Evolutionary conservation across 2,797 vertebrate species (phyloP).

Genomic region (Centropyge bicolor): DNA sequence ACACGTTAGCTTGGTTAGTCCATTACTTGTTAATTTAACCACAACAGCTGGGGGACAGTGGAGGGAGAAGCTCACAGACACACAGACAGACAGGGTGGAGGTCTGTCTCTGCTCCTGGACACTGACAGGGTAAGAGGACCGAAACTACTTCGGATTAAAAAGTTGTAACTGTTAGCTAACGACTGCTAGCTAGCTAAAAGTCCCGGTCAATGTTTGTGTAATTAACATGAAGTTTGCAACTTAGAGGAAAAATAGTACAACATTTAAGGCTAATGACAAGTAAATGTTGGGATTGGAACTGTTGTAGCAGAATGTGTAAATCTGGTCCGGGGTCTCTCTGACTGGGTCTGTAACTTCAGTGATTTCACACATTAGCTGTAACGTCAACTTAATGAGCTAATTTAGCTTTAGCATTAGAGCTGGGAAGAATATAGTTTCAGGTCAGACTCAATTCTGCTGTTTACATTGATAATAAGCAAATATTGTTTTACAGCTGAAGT

Average conservation of each 20-base stretch:
- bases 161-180: slow-evolving; percentile 44
- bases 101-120: slow-evolving; percentile 49
- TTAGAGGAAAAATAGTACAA: not conserved
- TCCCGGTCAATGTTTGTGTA: not conserved
- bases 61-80: slow-evolving; percentile 32
- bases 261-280: not conserved
- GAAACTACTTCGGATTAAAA: slow-evolving; percentile 22
- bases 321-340: slow-evolving; percentile 17
- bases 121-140: slow-evolving; percentile 75
- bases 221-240: not conserved
- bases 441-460: not conserved
- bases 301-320: slow-evolving; percentile 8
- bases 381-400: not conserved
- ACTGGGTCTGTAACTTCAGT: not conserved
- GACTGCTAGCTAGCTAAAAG: not conserved
- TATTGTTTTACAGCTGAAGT: not conserved
- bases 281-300: not conserved
- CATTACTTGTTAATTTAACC: not conserved
- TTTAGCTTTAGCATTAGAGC: too few species aligned
- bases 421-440: not conserved
- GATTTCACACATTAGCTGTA: not conserved
- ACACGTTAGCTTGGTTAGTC: not conserved
- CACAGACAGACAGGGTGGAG: slow-evolving; percentile 7
- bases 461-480: too few species aligned
- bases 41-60: slow-evolving; percentile 13